phyloP scores from a whole-genome alignment of 2,888 invertebrate species.

The Eupithecia inturbata region DNA sequence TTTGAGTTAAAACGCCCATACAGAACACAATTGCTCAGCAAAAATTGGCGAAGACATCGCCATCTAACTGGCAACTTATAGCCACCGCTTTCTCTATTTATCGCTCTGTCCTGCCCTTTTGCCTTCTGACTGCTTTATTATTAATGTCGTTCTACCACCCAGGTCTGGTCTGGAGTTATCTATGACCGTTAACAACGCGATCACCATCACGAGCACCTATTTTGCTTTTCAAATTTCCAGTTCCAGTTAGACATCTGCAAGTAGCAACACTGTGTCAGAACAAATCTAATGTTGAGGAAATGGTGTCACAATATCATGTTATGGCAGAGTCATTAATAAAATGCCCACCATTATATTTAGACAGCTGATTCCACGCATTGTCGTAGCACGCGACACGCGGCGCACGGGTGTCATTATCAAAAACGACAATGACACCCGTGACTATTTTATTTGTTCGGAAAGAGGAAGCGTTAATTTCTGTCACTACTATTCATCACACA shows the following conservation, averaged over 20 bases:
- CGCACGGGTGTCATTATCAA: too few species aligned
- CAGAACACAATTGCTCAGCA: too few species aligned
- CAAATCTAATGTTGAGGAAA: constrained; percentile 61
- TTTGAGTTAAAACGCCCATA: too few species aligned
- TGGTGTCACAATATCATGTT: constrained; percentile 44
- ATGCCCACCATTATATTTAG: constrained; percentile 31
- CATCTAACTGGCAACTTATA: too few species aligned
- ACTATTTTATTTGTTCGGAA: constrained; percentile 4
- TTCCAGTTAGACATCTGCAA: background rate
- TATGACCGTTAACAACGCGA: too few species aligned
- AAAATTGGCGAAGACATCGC: too few species aligned
- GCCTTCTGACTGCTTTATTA: too few species aligned
- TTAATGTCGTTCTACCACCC: too few species aligned
- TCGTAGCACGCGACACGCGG: constrained; percentile 19
- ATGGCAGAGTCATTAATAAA: constrained; percentile 37
- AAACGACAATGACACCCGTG: background rate
- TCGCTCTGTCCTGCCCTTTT: too few species aligned
- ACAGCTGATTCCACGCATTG: constrained; percentile 19
- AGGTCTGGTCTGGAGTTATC: too few species aligned
- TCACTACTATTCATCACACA: background rate
- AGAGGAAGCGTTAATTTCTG: background rate
- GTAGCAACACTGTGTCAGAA: constrained; percentile 47
- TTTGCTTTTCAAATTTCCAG: background rate
- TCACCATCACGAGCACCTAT: background rate
- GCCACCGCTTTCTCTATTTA: too few species aligned